Evolutionary conservation across 2,888 invertebrate species (phyloP).

Genomic region (Malacosoma neustria): DNA sequence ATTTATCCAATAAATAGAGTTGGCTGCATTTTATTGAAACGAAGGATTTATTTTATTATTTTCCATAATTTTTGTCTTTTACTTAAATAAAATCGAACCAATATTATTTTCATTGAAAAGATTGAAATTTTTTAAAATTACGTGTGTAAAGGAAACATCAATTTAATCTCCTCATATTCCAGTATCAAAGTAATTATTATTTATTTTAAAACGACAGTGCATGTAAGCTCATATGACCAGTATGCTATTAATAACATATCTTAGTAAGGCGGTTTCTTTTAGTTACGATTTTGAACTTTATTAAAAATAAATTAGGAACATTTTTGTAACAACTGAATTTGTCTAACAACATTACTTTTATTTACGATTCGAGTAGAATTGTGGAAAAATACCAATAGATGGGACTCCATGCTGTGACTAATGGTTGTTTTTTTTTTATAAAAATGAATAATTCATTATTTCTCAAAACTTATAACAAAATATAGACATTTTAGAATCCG

Average conservation of each 20-base stretch:
- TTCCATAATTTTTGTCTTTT: not conserved
- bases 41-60: too few species aligned
- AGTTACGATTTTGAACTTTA: constrained; percentile 22
- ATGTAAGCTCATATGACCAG: constrained; percentile 21
- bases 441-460: constrained; percentile 48
- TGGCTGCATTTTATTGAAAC: too few species aligned
- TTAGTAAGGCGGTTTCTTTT: constrained; percentile 26
- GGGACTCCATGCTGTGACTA: constrained; percentile 62
- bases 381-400: constrained; percentile 49
- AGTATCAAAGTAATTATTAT: too few species aligned
- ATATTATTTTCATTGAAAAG: not conserved
- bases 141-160: not conserved
- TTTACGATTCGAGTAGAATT: constrained; percentile 42
- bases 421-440: constrained; percentile 40
- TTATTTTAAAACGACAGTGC: constrained; percentile 27
- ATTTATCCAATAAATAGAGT: too few species aligned
- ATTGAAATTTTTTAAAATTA: not conserved
- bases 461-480: constrained; percentile 58
- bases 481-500: constrained; percentile 57
- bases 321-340: constrained; percentile 16
- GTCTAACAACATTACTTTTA: constrained; percentile 47
- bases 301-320: constrained; percentile 16
- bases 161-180: too few species aligned
- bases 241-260: constrained; percentile 36
- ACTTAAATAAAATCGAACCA: not conserved